Conservation (phyloP, 2,797 vertebrate genomes). For the Chelon auratus region DNA sequence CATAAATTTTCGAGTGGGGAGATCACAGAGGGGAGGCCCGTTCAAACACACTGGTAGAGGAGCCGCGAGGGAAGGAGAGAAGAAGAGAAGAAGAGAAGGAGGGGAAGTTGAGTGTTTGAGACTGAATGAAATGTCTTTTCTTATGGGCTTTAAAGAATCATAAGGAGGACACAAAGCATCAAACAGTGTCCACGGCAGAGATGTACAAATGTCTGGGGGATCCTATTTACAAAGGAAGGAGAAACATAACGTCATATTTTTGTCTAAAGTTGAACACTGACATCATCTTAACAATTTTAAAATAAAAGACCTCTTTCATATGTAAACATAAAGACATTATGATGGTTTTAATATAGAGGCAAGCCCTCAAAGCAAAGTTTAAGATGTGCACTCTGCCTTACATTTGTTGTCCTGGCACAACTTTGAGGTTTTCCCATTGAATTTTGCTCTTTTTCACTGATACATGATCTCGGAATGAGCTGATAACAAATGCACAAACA, state of each 20-base stretch:
- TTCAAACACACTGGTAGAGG: conserved; percentile 76
- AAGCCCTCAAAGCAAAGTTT: too few species aligned
- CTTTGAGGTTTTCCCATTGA: not conserved
- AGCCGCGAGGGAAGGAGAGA: conserved; percentile 51
- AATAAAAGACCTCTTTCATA: too few species aligned
- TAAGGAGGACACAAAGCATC: not conserved
- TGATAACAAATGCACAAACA: too few species aligned
- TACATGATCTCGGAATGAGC: not conserved
- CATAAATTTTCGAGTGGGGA: conserved; percentile 79
- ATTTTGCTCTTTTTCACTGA: not conserved
- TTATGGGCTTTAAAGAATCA: not conserved
- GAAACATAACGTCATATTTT: not conserved
- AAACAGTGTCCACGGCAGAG: not conserved
- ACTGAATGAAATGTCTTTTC: conserved; percentile 26
- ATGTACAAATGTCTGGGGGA: not conserved
- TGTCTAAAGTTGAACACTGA: not conserved
- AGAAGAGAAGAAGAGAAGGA: conserved; percentile 1
- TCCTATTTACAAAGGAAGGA: not conserved
- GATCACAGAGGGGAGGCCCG: conserved; percentile 68
- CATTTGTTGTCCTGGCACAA: not conserved
- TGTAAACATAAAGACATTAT: too few species aligned
- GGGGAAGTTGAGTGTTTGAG: conserved; percentile 10
- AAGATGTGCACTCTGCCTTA: too few species aligned
- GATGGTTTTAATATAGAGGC: too few species aligned
- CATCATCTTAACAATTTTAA: too few species aligned